phyloP scores from a whole-genome alignment of 2,888 invertebrate genomes.

The Drosophila fungiperda region DNA sequence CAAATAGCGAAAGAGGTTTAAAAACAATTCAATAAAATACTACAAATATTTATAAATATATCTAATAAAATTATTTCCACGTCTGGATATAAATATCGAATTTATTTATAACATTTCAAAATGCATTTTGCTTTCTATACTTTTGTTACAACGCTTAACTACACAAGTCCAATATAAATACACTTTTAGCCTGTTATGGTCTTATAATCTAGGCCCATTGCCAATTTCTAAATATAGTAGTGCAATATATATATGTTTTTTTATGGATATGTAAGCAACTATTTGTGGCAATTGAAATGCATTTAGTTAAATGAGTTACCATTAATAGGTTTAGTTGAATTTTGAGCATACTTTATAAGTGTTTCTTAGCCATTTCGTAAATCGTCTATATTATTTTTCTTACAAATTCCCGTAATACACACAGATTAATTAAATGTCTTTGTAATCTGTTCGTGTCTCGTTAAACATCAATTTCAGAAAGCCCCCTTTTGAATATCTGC shows the following conservation, averaged over 20 bases:
- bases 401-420: slow-evolving; percentile 4
- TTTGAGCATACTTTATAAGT: not conserved
- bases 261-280: slow-evolving; percentile 13
- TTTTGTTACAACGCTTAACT: slow-evolving; percentile 16
- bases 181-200: slow-evolving; percentile 43
- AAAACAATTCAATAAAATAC: not conserved
- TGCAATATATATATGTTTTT: not conserved
- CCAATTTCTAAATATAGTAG: slow-evolving; percentile 34
- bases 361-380: not conserved
- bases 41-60: not conserved
- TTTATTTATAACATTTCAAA: slow-evolving; percentile 26
- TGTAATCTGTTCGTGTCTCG: slow-evolving; percentile 46
- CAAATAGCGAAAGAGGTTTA: not conserved
- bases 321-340: slow-evolving; percentile 44
- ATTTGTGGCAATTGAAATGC: slow-evolving; percentile 35
- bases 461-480: slow-evolving; percentile 33
- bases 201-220: slow-evolving; percentile 36
- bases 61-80: not conserved
- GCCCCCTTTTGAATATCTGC: slow-evolving; percentile 32
- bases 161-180: slow-evolving; percentile 14
- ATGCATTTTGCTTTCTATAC: not conserved
- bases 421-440: slow-evolving; percentile 21
- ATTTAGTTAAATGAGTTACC: slow-evolving; percentile 59
- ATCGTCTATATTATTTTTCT: not conserved
- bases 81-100: not conserved